Base-by-base conservation (phyloP, 2,113 vertebrate genomes). In the Synodontis membranacea region DNA sequence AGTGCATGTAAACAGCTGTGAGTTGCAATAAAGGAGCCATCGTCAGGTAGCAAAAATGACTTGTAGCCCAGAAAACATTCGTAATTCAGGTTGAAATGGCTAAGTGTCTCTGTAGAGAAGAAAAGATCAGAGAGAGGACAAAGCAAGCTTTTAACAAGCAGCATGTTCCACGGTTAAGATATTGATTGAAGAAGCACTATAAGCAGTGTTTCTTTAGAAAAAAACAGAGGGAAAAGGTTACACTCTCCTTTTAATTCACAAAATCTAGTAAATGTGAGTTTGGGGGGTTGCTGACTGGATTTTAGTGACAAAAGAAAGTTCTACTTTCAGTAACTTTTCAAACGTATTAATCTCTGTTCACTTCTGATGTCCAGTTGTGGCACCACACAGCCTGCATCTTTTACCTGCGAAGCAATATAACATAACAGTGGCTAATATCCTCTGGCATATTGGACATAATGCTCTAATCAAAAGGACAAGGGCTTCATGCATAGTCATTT, bases 281-380 rank as follows among this genome's bases (percentile, higher is more conserved):
- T 19, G 80, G 68, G 31, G 42, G 48, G 58, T 17, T 21, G 86
- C 84, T 88, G 78, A 90, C 52, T 89, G 50, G 58, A 84, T 85
- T 91, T 87, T 89, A 89, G 90, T 91, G 91, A 92, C 87, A 85
- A 72, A 80, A 78, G 88, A 62, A 84, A 58, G 62, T 87, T 62
- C 83, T 82, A 5, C 87, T 89, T 91, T 92, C 90, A 89, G 54
- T 92, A 89, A 90, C 88, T 91, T 88, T 86, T 92, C 84, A 93
- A 92, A 92, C 89, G 75, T 85, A 84, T 91, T 90, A 89, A 91
- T 80, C 75, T 92, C 88, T 62, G 78, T 88, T 88, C 81, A 60
- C 28, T 75, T 83, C 56, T 64, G 86, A 78, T 46, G 58, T 76
- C 68, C 70, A 52, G 54, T 64, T 64, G 86, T 60, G 72, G 34